These are phyloP conservation scores for Emydocephalus ijimae DNA, from an alignment of 2,113 vertebrate genomes.

Conservation along the genomic window DNA sequence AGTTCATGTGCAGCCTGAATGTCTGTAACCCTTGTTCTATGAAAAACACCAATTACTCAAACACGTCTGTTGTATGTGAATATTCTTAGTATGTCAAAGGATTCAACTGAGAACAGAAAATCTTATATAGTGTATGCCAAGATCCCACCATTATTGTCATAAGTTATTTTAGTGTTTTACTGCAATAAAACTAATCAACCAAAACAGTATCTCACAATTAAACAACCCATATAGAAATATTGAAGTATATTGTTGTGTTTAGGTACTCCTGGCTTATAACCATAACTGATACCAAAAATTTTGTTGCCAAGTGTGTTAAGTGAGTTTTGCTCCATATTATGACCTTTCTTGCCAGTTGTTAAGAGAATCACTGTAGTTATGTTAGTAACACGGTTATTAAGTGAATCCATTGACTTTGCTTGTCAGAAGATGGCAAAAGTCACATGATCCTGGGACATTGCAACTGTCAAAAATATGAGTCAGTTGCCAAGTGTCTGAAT, in stretches of 20 bases:
- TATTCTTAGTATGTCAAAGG: neutral
- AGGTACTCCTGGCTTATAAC: neutral
- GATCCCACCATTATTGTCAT: neutral
- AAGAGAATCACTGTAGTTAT: neutral
- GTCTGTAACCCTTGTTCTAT: constrained; percentile 2
- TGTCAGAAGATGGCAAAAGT: neutral
- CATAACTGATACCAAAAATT: neutral
- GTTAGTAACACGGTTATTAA: neutral
- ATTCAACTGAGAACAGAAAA: neutral
- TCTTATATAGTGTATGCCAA: neutral
- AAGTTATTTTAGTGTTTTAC: neutral
- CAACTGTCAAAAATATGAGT: neutral
- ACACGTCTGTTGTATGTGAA: constrained; percentile 26
- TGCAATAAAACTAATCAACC: neutral
- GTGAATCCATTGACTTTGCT: neutral
- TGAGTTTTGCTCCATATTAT: neutral
- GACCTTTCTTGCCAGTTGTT: neutral
- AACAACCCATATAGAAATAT: rapidly evolving
- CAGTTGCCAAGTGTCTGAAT: neutral
- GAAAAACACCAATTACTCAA: neutral
- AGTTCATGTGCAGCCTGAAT: constrained; percentile 10
- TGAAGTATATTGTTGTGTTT: neutral
- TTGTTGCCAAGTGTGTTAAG: neutral
- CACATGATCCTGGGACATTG: neutral
- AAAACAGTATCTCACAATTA: neutral